Evolutionary conservation across 1,140 invertebrate genomes (phyloP).

Genomic region (Eciton burchellii): DNA sequence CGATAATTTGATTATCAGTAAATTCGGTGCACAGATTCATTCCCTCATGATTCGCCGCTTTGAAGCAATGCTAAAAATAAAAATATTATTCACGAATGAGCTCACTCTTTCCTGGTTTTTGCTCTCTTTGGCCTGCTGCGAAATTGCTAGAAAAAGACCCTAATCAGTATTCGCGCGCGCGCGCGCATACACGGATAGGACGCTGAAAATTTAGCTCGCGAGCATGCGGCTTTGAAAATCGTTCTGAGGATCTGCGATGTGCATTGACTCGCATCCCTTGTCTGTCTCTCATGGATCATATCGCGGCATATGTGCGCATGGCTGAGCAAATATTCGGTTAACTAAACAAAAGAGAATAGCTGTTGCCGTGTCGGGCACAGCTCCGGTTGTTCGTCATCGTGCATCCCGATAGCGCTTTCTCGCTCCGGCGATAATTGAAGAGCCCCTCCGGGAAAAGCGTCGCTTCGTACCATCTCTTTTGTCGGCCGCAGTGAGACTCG

Average conservation of each 20-base stretch:
- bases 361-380: conserved; percentile 25
- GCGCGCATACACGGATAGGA: background rate
- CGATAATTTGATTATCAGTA: background rate
- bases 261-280: conserved; percentile 56
- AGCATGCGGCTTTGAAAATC: conserved; percentile 50
- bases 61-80: background rate
- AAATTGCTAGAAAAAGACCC: conserved; percentile 14
- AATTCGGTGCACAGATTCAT: background rate
- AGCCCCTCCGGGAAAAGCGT: conserved; percentile 49
- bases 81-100: conserved; percentile 13
- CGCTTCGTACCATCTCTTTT: conserved; percentile 26
- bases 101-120: background rate
- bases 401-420: conserved; percentile 41
- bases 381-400: conserved; percentile 34
- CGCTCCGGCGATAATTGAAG: conserved; percentile 62
- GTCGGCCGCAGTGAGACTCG: conserved; percentile 40
- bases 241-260: conserved; percentile 52
- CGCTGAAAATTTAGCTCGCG: conserved; percentile 70
- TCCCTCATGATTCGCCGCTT: background rate
- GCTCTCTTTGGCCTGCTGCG: background rate
- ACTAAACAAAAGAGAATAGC: conserved; percentile 69
- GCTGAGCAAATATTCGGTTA: conserved; percentile 75
- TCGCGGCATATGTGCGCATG: conserved; percentile 71
- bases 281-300: conserved; percentile 58
- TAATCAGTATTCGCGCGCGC: background rate